phyloP scores from a whole-genome alignment of 2,888 invertebrate genomes.

The Ochropacha duplaris region DNA sequence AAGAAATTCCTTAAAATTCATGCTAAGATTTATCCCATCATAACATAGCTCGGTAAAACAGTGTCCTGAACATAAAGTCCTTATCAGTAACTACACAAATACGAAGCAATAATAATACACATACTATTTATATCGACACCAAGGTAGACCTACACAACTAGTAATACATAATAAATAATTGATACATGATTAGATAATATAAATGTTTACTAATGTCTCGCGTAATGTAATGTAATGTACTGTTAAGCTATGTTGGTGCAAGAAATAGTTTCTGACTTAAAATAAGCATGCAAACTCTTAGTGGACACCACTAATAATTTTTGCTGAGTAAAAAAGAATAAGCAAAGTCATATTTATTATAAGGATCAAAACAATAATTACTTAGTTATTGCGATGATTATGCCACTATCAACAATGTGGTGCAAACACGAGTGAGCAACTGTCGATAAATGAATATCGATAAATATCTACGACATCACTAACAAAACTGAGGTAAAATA shows the following conservation, averaged over 20 bases:
- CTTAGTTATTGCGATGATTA: not conserved
- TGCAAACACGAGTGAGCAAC: not conserved
- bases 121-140: conserved; percentile 35
- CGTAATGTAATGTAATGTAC: not conserved
- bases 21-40: conserved; percentile 9
- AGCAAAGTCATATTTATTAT: not conserved
- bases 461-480: not conserved
- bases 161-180: conserved; percentile 5
- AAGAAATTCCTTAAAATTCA: conserved; percentile 9
- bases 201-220: not conserved
- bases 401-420: not conserved
- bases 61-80: conserved; percentile 46
- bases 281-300: not conserved
- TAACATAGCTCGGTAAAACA: conserved; percentile 36
- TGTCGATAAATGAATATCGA: not conserved
- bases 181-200: not conserved
- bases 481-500: conserved; percentile 1
- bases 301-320: not conserved
- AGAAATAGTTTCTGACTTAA: not conserved
- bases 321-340: too few species aligned
- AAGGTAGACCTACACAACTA: conserved; percentile 18
- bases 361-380: too few species aligned
- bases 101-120: conserved; percentile 57
- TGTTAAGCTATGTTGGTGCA: not conserved
- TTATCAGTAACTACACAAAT: conserved; percentile 55